A percentile compares a stretch with the other conserved stretches of the same genome.
These are phyloP conservation scores for Ginglymostoma cirratum DNA, from an alignment of 2,113 vertebrate species.

Conservation along the genomic window DNA sequence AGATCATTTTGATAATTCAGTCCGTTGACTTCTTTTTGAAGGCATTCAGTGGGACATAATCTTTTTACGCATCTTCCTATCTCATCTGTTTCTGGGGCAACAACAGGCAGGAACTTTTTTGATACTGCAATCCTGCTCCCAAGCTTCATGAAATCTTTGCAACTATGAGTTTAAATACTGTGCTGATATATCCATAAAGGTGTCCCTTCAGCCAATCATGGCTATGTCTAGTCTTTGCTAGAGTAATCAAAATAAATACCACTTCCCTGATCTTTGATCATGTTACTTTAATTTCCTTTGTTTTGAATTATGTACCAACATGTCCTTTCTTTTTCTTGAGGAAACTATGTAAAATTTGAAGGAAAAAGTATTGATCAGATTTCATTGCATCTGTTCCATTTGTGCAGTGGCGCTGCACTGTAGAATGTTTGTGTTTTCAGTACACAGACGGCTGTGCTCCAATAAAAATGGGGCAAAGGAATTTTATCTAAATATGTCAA, in stretches of 20 bases:
- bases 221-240: neutral
- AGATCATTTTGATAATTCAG: neutral
- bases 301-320: neutral
- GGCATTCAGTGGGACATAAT: neutral
- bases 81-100: neutral
- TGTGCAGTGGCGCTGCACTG: neutral
- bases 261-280: neutral
- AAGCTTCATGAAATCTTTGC: neutral
- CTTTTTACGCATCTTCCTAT: neutral
- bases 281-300: neutral
- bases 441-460: too few relatives aligned
- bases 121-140: neutral
- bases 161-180: neutral
- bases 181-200: neutral
- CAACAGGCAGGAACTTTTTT: neutral
- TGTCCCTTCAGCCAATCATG: neutral
- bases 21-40: neutral
- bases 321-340: neutral
- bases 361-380: neutral
- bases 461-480: too few relatives aligned
- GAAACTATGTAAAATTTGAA: neutral
- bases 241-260: neutral
- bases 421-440: neutral
- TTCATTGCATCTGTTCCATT: neutral
- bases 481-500: too few relatives aligned